Evolutionary conservation across 2,797 vertebrate genomes (phyloP).

Genomic region (Gallirallus australis): DNA sequence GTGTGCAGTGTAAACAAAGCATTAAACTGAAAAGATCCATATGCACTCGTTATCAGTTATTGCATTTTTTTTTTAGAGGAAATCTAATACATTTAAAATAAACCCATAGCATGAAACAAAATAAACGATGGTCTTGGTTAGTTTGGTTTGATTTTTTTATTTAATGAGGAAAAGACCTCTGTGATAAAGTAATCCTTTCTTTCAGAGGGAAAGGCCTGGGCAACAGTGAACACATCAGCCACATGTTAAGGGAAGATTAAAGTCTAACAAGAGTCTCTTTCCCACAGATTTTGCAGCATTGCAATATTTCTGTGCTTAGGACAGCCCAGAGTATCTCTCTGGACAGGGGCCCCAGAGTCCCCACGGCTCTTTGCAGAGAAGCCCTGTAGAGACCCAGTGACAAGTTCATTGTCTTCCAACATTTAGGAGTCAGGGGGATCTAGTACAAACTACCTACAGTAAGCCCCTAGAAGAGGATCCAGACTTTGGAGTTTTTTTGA

Average conservation of each 20-base stretch:
- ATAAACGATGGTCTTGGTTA: constrained; percentile 66
- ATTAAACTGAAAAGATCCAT: constrained; percentile 75
- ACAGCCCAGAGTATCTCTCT: not conserved
- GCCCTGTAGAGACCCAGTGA: not conserved
- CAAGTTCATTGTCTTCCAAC: not conserved
- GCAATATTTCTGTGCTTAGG: not conserved
- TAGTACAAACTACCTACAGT: not conserved
- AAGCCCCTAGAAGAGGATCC: not conserved
- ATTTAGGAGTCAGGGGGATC: not conserved
- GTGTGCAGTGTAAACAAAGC: constrained; percentile 70
- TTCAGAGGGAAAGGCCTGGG: constrained; percentile 13
- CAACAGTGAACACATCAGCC: constrained; percentile 13
- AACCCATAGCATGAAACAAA: constrained; percentile 60
- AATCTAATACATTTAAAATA: constrained; percentile 73
- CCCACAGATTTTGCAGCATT: constrained; percentile 30
- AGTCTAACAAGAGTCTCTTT: constrained; percentile 1
- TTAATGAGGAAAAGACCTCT: constrained; percentile 52
- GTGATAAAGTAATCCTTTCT: constrained; percentile 56
- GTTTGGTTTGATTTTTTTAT: constrained; percentile 63
- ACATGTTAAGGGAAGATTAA: constrained; percentile 40
- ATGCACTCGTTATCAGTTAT: constrained; percentile 67
- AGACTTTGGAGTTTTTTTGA: not conserved
- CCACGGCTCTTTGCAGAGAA: not conserved
- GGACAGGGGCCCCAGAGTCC: not conserved
- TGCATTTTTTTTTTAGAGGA: constrained; percentile 42